Evolutionary conservation across 1,140 invertebrate genomes (phyloP).

Genomic region (Zaprionus kolodkinae): DNA sequence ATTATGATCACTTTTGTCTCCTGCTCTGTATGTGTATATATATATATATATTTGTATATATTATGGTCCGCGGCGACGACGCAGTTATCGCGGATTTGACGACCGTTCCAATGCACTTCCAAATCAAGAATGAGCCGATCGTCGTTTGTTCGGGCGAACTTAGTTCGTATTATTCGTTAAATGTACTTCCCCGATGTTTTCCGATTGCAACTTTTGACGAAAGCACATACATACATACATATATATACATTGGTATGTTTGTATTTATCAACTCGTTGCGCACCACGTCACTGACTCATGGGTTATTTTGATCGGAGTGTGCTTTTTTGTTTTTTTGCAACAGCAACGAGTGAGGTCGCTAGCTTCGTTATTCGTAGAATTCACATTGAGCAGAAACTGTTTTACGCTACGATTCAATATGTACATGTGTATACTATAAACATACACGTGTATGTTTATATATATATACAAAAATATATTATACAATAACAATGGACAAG

Average conservation of each 20-base stretch:
- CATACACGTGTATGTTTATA: conserved; percentile 8
- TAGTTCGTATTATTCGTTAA: conserved; percentile 36
- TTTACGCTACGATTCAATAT: conserved; percentile 24
- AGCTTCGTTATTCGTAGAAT: conserved; percentile 25
- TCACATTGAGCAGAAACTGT: conserved; percentile 18
- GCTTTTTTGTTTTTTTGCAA: conserved; percentile 52
- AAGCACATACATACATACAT: neutral
- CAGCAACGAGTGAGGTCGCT: neutral
- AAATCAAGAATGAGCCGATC: conserved; percentile 53
- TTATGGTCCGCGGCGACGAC: conserved; percentile 14
- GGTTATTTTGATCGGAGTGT: conserved; percentile 67
- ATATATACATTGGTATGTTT: conserved; percentile 3
- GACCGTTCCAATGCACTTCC: conserved; percentile 40
- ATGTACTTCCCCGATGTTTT: conserved; percentile 72
- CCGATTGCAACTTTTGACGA: conserved; percentile 39
- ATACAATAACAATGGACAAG: neutral
- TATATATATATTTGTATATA: neutral
- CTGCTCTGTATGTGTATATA: neutral
- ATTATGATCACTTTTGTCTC: neutral
- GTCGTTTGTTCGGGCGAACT: conserved; percentile 31
- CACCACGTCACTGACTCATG: conserved; percentile 71
- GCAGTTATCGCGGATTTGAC: conserved; percentile 3
- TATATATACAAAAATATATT: too few species aligned
- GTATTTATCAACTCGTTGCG: conserved; percentile 29
- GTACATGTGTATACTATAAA: neutral